Evolutionary conservation across 2,888 invertebrate genomes (phyloP).

Genomic region (Drosophila emarginata): DNA sequence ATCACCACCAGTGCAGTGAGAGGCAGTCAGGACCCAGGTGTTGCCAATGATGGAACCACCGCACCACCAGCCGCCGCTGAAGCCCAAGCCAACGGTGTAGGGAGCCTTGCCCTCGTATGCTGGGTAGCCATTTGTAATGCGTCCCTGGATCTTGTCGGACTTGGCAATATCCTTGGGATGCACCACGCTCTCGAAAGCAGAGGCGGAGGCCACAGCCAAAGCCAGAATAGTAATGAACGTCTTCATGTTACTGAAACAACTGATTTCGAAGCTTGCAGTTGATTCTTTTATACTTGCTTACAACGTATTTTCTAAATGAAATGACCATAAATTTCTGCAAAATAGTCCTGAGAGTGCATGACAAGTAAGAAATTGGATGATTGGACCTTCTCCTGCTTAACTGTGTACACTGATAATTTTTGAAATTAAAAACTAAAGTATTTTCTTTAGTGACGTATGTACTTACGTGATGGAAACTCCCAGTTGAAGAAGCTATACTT

Average conservation of each 20-base stretch:
- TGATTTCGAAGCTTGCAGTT: not conserved
- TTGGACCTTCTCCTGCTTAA: not conserved
- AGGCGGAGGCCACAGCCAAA: constrained; percentile 38
- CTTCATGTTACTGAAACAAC: constrained; percentile 37
- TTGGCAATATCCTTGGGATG: constrained; percentile 33
- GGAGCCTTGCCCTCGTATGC: constrained; percentile 61
- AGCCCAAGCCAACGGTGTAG: constrained; percentile 71
- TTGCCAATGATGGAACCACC: constrained; percentile 64
- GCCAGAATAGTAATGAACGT: constrained; percentile 32
- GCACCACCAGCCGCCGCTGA: constrained; percentile 66
- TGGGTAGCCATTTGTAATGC: constrained; percentile 36
- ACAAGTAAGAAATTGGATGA: not conserved
- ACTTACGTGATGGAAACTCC: not conserved
- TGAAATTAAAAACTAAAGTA: not conserved
- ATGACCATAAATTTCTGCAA: not conserved
- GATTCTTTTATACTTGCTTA: constrained; percentile 17
- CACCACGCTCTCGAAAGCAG: constrained; percentile 18
- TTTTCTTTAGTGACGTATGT: not conserved
- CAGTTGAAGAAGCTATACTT: not conserved
- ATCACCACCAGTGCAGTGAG: constrained; percentile 55
- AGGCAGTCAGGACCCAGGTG: constrained; percentile 65
- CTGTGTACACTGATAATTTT: not conserved
- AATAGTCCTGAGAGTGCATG: not conserved
- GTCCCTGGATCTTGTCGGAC: constrained; percentile 31
- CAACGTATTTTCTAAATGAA: not conserved